Conservation (phyloP, 2,888 invertebrate genomes). For the Hemithea aestivaria region DNA sequence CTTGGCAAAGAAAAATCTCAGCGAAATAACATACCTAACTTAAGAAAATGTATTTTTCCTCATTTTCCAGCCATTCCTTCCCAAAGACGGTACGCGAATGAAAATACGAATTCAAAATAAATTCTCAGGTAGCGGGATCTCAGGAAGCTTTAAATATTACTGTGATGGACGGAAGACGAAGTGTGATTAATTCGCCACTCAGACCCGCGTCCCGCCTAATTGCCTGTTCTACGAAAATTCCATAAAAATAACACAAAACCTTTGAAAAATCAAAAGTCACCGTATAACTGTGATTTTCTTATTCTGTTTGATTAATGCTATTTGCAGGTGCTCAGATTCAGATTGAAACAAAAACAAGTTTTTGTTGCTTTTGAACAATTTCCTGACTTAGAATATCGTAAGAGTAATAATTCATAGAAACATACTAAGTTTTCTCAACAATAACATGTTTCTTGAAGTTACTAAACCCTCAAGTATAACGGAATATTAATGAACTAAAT, state of each 20-base stretch:
- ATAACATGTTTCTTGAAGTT: no score
- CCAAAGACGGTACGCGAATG: conserved; percentile 8
- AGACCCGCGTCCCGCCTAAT: conserved; percentile 24
- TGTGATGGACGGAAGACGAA: conserved; percentile 27
- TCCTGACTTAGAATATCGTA: no score
- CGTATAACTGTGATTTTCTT: conserved; percentile 11
- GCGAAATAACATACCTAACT: conserved; percentile 10
- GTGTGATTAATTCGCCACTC: conserved; percentile 30
- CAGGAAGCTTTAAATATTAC: conserved; percentile 23
- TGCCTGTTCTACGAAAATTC: conserved; percentile 23
- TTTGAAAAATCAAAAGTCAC: conserved; percentile 19
- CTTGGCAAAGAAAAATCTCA: conserved; percentile 3
- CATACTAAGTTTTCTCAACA: no score
- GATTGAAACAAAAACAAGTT: no score
- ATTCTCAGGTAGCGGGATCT: conserved; percentile 19
- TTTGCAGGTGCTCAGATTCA: no score
- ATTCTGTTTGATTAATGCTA: conserved; percentile 12
- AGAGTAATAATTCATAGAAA: no score
- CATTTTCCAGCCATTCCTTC: conserved; percentile 9
- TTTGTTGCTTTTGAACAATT: no score
- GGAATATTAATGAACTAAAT: no score
- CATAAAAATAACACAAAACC: conserved; percentile 18
- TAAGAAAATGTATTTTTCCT: conserved; percentile 11
- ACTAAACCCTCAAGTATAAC: no score
- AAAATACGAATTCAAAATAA: conserved; percentile 19